These are phyloP conservation scores for Tenthredo mesomela DNA, from an alignment of 2,888 invertebrate species.

Conservation along the genomic window DNA sequence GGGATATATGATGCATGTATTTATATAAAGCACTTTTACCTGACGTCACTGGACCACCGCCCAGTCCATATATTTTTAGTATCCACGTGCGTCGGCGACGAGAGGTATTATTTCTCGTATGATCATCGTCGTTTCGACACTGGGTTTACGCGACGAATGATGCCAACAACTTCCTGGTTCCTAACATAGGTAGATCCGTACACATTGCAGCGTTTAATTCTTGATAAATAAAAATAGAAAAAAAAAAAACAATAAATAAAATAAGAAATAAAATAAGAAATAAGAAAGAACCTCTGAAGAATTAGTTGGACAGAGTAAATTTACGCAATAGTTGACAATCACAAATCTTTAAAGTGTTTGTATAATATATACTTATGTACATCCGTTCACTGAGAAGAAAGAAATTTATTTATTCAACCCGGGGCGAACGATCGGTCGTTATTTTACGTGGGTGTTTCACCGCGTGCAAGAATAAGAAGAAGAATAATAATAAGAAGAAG, in stretches of 20 bases:
- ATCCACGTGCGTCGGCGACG: slow-evolving; percentile 35
- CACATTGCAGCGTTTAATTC: not conserved
- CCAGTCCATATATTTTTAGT: slow-evolving; percentile 18
- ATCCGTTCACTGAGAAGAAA: not conserved
- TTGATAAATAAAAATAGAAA: not conserved
- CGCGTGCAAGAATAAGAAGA: not conserved
- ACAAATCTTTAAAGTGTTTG: slow-evolving; percentile 22
- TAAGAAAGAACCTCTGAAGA: not conserved
- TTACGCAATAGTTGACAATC: not conserved
- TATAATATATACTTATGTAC: not conserved
- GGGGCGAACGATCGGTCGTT: slow-evolving; percentile 15
- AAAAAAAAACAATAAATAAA: not conserved
- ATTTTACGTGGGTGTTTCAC: slow-evolving; percentile 11
- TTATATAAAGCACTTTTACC: slow-evolving; percentile 23
- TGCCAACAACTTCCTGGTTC: not conserved
- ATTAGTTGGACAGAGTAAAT: not conserved
- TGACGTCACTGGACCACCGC: slow-evolving; percentile 29
- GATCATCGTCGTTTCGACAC: not conserved
- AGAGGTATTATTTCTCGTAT: slow-evolving; percentile 7
- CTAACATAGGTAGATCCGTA: not conserved
- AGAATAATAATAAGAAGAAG: not conserved
- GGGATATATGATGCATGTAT: not conserved
- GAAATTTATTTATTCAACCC: slow-evolving; percentile 30
- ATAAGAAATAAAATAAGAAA: not conserved
- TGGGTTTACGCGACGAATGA: not conserved